Evolutionary conservation across 2,113 vertebrate species (phyloP), one percentile per base, ranked within the genome.

Genomic region (Heterocephalus glaber): DNA sequence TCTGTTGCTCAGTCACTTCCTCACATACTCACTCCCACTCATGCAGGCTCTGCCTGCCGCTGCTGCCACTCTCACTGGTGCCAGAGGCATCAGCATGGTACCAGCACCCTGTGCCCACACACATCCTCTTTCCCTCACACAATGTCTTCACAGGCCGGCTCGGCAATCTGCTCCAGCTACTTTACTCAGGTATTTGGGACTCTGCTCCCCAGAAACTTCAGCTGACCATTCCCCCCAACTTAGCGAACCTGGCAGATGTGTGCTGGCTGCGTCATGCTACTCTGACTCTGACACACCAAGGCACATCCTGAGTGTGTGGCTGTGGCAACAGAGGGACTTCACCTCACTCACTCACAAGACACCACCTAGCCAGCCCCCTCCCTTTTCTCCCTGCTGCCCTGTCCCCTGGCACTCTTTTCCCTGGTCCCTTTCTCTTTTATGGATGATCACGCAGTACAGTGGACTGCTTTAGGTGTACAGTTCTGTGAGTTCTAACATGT

Each of bases 221-320:
- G 60, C 65, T 61, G 41, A 56, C 54, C 66, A 52, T 19, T 2
- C 2, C 26, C 9, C 33, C 24, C 35, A 70, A 3, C 19, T n/a
- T 26, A 20, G 61, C 35, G 61, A 82, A 41, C 26, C 47, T 8
- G 38, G n/a, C 8, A 76, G 58, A 49, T 0, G 3, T 72, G 80
- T 0, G 28, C 63, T 41, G 24, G 26, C 19, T 82, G 77, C 0
- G 2, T 35, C 38, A 2, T 0, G 4, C 44, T 33, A 3, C 70
- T 58, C 20, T 0, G 9, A 41, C 28, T 6, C 9, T 0, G n/a
- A 22, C 44, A 11, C 61, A 4, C 12, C 47, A n/a, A 38, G 12
- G 26, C 0, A 3, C 60, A 20, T 77, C 63, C 58, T 28, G 2
- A 70, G 38, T 22, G 22, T 35, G 13, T 13, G 26, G 33, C 61